Base-by-base conservation (phyloP, 2,113 vertebrate genomes). In the Galeopterus variegatus region DNA sequence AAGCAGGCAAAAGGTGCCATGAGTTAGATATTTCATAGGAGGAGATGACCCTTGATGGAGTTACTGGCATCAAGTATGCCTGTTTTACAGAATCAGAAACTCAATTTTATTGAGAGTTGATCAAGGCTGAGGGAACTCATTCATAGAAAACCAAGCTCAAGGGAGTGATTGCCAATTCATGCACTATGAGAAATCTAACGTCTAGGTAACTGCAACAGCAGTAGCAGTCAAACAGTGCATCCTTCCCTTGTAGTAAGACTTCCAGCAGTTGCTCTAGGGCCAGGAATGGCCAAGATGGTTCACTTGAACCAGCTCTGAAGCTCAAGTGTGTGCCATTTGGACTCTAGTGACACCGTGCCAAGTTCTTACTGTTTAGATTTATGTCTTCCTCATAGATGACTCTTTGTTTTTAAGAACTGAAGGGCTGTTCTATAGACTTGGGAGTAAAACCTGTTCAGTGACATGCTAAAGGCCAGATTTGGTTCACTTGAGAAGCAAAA, bases 321-420 rank as follows among this genome's bases (percentile, higher is more conserved):
- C 18, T 12, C 45, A 28, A 31, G 4, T 5, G 0, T 15, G 5
- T 60, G 9, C 14, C 76, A 18, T 67, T 5, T 52, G 52, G 79
- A 75, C 76, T 52, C 9, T 0, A 45, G 24, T 9, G 19, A 62
- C 45, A 17, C 3, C 9, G n/a, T 15, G 75, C 69, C 45, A 6
- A 26, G 8, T n/a, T 65, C 60, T 65, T 80, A 56, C 21, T 41
- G 36, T 89, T 92, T n/a, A 11, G 19, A 75, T 81, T 79, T 28
- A 5, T 36, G 6, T 83, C 54, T 69, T 81, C 65, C 45, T 75
- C 28, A 10, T 7, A 50, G 77, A 31, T 50, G 31, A 23, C n/a
- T 83, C 67, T 60, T 60, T 24, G 76, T 65, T 91, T 70, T 95
- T 73, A 86, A 90, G 26, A 94, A 85, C 45, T 62, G 31, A 96